Base-by-base conservation (phyloP, 2,113 vertebrate species). In the Leptobrachium ailaonicum region DNA sequence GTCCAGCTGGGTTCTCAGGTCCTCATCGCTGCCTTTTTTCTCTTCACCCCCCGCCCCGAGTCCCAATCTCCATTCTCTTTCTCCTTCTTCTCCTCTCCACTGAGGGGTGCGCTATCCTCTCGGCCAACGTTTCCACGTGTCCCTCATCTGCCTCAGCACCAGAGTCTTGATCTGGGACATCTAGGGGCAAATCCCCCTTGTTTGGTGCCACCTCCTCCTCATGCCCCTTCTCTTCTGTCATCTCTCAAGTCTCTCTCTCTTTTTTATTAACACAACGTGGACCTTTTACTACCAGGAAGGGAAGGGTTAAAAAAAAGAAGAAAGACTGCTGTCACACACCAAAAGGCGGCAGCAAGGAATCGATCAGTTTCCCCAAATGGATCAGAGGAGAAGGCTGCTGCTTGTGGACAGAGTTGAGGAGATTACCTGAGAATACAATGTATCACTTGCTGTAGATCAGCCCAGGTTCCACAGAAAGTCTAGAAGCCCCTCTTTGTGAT, bases 111-210 rank as follows among this genome's bases (percentile, higher is more conserved):
- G 62, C 50, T 80, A n/a, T 80, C 77, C 1, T 50, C 42, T 7
- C 6, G 9, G 54, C 41, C 4, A 20, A 0, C 14, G 1, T 2
- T 1, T 43, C 44, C 4, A 12, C 6, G 12, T 6, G 50, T 6
- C 12, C 50, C 12, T 54, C 56, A 60, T 2, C 56, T 60, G 1
- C 10, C 10, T 3, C 56, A 12, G 10, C 56, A 11, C 3, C 56
- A 8, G 56, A 7, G 0, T 0, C 11, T 60, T 66, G 20, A 41
- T 54, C 7, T 11, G 0, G 1, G 56, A 67, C 73, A 70, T 11
- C 11, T 8, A 5, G 4, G 5, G 6, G 70, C 62, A 68, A 20
- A 67, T 2, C 41, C 11, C 12, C 67, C 0, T 66, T 32, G 73
- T 4, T 41, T 3, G 0, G 71, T 60, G 58, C 4, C 81, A 44